A percentile compares a stretch with the other conserved stretches of the same genome.
phyloP scores from a whole-genome alignment of 1,140 invertebrate species.

The Drosophila willistoni region DNA sequence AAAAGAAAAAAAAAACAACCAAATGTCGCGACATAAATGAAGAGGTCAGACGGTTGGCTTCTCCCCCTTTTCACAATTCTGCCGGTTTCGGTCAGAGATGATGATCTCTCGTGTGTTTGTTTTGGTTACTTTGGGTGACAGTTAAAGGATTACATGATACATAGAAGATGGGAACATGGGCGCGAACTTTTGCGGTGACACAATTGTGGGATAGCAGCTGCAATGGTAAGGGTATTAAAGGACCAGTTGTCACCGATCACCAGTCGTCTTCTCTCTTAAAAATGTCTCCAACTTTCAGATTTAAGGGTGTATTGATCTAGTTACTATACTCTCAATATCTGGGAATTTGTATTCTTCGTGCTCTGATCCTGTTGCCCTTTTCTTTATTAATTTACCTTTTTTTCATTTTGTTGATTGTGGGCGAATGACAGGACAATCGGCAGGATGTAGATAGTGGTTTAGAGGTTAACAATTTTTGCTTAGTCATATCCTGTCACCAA shows the following conservation, averaged over 20 bases:
- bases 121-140: slow-evolving; percentile 59
- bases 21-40: slow-evolving; percentile 57
- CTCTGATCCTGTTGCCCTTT: background rate
- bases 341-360: background rate
- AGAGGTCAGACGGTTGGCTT: slow-evolving; percentile 64
- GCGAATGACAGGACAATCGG: slow-evolving; percentile 10
- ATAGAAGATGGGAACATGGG: slow-evolving; percentile 63
- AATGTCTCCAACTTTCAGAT: slow-evolving; percentile 16
- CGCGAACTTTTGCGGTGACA: slow-evolving; percentile 67
- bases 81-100: background rate
- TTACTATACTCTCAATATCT: slow-evolving; percentile 2
- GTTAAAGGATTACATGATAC: slow-evolving; percentile 61
- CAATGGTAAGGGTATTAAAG: slow-evolving; percentile 14
- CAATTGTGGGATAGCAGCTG: slow-evolving; percentile 14
- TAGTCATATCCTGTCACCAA: slow-evolving; percentile 65
- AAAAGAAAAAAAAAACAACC: slow-evolving; percentile 33
- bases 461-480: slow-evolving; percentile 43
- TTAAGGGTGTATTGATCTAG: slow-evolving; percentile 27
- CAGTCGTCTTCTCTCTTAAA: too few species aligned
- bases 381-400: background rate
- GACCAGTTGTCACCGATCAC: too few species aligned
- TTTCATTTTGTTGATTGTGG: background rate
- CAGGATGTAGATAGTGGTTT: slow-evolving; percentile 33
- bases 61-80: background rate
- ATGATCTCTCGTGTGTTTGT: slow-evolving; percentile 31